phyloP scores from a whole-genome alignment of 2,113 vertebrate genomes.

The Motacilla alba region DNA sequence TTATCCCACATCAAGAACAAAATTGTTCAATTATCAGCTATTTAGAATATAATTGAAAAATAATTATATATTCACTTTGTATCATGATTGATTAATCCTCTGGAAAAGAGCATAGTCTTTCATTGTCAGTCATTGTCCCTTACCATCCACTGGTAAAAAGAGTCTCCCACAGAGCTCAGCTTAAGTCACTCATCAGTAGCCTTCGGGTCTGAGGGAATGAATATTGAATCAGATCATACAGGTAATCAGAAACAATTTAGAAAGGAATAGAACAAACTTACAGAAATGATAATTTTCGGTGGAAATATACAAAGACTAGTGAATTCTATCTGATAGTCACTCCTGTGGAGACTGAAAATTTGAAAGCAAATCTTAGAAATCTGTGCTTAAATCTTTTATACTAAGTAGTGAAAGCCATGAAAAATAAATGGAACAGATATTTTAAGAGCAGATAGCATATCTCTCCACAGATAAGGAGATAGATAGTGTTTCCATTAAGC shows the following conservation, averaged over 20 bases:
- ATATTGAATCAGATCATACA: not conserved
- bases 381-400: not conserved
- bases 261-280: not conserved
- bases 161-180: not conserved
- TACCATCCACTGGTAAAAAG: not conserved
- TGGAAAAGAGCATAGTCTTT: not conserved
- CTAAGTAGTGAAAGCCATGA: not conserved
- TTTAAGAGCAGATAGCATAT: conserved; percentile 16
- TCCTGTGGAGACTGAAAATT: not conserved
- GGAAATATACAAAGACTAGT: not conserved
- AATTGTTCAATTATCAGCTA: not conserved
- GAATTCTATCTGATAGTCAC: not conserved
- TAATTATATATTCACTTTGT: not conserved
- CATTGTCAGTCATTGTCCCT: not conserved
- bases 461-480: not conserved
- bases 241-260: not conserved
- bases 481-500: conserved; percentile 8
- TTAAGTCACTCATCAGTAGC: not conserved
- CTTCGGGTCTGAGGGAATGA: not conserved
- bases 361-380: not conserved
- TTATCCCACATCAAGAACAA: not conserved
- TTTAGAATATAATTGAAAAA: not conserved
- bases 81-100: not conserved
- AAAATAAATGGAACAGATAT: not conserved
- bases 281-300: not conserved